Conservation (phyloP, 2,888 invertebrate species). For the Lutraria lutraria region DNA sequence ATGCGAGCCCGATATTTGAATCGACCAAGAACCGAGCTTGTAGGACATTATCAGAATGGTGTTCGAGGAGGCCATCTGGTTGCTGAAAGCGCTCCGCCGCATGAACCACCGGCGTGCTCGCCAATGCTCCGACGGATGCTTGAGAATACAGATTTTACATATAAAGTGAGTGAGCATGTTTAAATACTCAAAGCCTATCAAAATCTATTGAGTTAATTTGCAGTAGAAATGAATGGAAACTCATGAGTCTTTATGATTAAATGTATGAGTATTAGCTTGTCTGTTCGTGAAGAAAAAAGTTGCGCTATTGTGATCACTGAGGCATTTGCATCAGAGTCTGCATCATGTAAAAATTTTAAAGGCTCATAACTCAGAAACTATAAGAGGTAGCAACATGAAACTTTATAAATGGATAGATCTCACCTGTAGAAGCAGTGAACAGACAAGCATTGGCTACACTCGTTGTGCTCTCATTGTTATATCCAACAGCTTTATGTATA, state of each 20-base stretch:
- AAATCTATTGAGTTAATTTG: neutral
- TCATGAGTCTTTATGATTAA: no score
- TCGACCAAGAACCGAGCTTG: constrained; percentile 31
- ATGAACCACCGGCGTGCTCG: constrained; percentile 18
- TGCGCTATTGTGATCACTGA: no score
- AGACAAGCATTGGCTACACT: no score
- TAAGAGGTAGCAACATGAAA: no score
- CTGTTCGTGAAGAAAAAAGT: no score
- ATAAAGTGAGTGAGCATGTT: constrained; percentile 10
- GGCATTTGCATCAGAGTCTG: no score
- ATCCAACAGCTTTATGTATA: neutral
- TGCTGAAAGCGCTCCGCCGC: neutral
- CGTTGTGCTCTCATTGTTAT: no score
- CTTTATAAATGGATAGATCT: no score
- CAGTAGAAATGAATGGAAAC: neutral
- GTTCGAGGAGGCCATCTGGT: neutral
- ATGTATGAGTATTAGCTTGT: no score
- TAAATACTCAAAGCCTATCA: neutral
- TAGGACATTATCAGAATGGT: neutral
- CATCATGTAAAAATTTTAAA: no score
- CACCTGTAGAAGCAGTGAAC: no score
- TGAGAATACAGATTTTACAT: constrained; percentile 38
- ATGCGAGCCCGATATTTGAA: constrained; percentile 34
- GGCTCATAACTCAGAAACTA: no score
- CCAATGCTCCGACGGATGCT: constrained; percentile 42